These are phyloP conservation scores for Palloptera scutellata DNA, from an alignment of 2,888 invertebrate genomes.

Conservation along the genomic window DNA sequence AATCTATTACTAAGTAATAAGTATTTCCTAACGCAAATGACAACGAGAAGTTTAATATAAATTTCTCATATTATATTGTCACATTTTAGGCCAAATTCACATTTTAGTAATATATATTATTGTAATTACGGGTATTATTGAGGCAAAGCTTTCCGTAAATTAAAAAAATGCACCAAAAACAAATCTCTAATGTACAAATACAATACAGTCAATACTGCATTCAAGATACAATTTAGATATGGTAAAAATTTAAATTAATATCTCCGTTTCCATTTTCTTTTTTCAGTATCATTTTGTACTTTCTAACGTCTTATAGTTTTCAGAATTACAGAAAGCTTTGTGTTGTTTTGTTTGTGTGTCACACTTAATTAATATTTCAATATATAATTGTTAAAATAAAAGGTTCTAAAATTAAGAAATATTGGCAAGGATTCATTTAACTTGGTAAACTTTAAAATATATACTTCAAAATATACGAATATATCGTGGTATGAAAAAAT, in stretches of 20 bases:
- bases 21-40: not conserved
- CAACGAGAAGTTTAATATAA: conserved; percentile 63
- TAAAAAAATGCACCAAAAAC: conserved; percentile 18
- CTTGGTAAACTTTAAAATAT: not conserved
- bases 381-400: too few relatives aligned
- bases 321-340: too few relatives aligned
- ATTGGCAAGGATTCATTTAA: not conserved
- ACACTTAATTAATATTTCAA: too few relatives aligned
- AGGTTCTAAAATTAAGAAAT: too few relatives aligned
- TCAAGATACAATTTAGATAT: conserved; percentile 13
- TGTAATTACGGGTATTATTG: not conserved
- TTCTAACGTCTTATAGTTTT: too few relatives aligned
- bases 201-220: conserved; percentile 16
- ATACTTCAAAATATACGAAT: conserved; percentile 23
- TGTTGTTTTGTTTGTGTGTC: too few relatives aligned
- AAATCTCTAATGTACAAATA: conserved; percentile 11
- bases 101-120: conserved; percentile 18
- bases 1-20: too few relatives aligned
- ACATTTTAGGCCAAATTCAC: conserved; percentile 32
- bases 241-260: not conserved
- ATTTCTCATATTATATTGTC: conserved; percentile 51
- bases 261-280: too few relatives aligned
- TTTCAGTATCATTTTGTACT: too few relatives aligned
- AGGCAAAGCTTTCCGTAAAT: conserved; percentile 36
- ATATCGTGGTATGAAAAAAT: too few relatives aligned